A percentile compares a stretch with the other conserved stretches of the same genome.
Evolutionary conservation across 92 coral and sea anemone species (phyloP).

Genomic region (Bergia sp.): DNA sequence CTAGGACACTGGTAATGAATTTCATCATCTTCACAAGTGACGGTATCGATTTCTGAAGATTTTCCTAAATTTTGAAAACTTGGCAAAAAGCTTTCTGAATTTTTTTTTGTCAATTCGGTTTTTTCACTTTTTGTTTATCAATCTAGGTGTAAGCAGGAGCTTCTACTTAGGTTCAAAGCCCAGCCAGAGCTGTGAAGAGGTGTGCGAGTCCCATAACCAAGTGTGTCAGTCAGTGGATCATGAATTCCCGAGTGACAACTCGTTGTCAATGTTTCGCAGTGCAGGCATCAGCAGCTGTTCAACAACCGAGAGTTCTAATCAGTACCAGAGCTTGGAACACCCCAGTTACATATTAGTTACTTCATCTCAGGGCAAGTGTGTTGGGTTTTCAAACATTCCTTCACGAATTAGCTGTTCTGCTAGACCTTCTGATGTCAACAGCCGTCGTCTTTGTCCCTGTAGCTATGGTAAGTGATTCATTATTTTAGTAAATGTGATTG

Average conservation of each 20-base stretch:
- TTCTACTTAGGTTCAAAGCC: not conserved
- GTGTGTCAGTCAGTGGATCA: not conserved
- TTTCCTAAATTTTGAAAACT: too few relatives aligned
- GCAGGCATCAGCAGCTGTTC: not conserved
- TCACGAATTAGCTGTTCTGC: not conserved
- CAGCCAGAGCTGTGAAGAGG: not conserved
- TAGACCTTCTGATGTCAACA: not conserved
- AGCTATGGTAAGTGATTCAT: not conserved
- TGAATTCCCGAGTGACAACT: constrained; percentile 6
- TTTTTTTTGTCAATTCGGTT: too few relatives aligned
- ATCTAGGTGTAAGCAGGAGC: not conserved
- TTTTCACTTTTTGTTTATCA: too few relatives aligned
- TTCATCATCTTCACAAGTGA: too few relatives aligned
- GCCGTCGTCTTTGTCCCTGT: constrained; percentile 8
- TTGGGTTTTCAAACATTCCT: constrained; percentile 19
- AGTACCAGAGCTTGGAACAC: not conserved
- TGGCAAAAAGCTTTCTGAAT: not conserved
- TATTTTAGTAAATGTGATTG: not conserved
- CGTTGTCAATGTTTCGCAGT: constrained; percentile 21
- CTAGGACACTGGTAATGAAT: too few relatives aligned
- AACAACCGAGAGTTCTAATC: not conserved
- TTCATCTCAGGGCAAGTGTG: not conserved
- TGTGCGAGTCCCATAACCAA: not conserved
- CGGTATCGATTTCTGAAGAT: too few relatives aligned
- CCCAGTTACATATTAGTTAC: not conserved